Base-by-base conservation (phyloP, 2,797 vertebrate genomes). In the Rallus crepitans region DNA sequence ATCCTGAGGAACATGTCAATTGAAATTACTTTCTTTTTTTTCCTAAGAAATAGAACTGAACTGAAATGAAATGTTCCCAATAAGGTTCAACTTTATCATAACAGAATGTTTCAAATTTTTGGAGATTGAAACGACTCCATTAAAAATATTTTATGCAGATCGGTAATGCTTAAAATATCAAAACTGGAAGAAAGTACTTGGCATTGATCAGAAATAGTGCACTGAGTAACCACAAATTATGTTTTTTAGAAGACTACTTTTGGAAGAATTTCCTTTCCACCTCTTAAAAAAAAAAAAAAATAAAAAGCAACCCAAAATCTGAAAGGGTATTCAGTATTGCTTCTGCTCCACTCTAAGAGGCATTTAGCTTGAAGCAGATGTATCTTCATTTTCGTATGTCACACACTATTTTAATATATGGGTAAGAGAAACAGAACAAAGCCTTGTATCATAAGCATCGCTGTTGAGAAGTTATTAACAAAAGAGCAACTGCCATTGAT, bases 131-230 rank as follows among this genome's bases (percentile, higher is more conserved):
- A 73, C 9, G 16, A 94, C 90, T 89, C 81, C 60, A 91, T 96
- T 94, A 89, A 92, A 96, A 93, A 87, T 93, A 89, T 92, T 92
- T 94, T 91, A 95, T 93, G 84, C 89, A 96, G 87, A 96, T 93
- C 4, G 0, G 83, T 92, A 92, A 89, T 89, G 92, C 86, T 92
- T 96, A 92, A 93, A 93, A 96, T 96, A 96, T 47, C 90, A 89
- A 94, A 96, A 92, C 75, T 92, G 71, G 84, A 85, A 92, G 83
- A 94, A 93, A 95, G 88, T 87, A 79, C 90, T 93, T 89, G 87
- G 88, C 71, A 92, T 59, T 87, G 73, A 96, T 94, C 83, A 95
- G 75, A 94, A 96, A 84, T 63, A 84, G 94, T 73, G 39, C 30
- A 16, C 60, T 60, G 92, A 87, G 84, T 79, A 94, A 84, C 65